Evolutionary conservation across 2,888 invertebrate genomes (phyloP), one percentile per base, ranked within the genome.

Genomic region (Lamellibrachia satsuma): DNA sequence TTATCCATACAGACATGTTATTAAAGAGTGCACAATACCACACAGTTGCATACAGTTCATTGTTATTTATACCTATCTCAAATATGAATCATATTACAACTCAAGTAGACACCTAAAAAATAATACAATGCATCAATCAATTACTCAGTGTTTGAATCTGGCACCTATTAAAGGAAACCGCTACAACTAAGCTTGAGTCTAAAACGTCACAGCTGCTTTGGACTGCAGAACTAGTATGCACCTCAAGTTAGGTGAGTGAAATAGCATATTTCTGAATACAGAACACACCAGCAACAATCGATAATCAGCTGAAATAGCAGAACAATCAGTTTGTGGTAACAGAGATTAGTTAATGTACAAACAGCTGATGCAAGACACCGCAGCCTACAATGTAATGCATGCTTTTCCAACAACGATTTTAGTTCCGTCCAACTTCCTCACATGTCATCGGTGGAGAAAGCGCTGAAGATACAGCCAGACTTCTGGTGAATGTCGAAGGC

Each of bases 401-500:
- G 75, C 22, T 75, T 6, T 15, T 75, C 15, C 2, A 22, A 22
- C 1, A 6, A 22, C 22, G 15, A 75, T 15, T 75, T 11, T 75
- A 75, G 75, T 75, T 11, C 15, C 75, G 1, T 75, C 22, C 75
- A 15, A 75, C 75, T 6, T 75, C 6, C 6, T 75, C 75, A 75
- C 75, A 75, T 6, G 75, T 75, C 75, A 75, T 75, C 75, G 3
- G 75, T 75, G 75, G 75, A 75, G 75, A 75, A 75, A 6, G 75
- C 75, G 22, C 75, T 75, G 22, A 75, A 75, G 75, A 75, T 75
- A n/a, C 75, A 75, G 75, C 75, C 75, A 75, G 75, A 75, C 75
- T 75, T 75, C 75, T 75, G 75, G 75, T 75, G 75, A n/a, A 75
- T 75, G 75, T 75, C 75, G n/a, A 75, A 75, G 11, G 75, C 75